Conservation (phyloP, 2,797 vertebrate species). For the Cossypha polioptera region DNA sequence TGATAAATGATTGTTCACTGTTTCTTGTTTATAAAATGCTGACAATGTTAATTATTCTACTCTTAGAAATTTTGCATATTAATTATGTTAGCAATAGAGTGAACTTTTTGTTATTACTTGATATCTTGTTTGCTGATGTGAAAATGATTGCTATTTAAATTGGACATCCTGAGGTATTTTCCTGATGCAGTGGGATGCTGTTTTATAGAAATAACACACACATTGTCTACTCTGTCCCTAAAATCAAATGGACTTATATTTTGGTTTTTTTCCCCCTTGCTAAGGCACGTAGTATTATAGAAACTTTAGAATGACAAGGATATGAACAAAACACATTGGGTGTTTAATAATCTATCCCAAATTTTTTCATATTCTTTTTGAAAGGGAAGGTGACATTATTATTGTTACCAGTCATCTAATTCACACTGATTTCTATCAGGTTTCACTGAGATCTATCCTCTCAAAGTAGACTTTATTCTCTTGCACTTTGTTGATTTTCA, state of each 20-base stretch:
- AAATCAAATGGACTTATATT: neutral
- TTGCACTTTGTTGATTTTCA: neutral
- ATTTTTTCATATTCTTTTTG: neutral
- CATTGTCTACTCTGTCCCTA: neutral
- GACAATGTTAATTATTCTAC: neutral
- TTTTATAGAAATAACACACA: neutral
- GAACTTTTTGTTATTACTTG: neutral
- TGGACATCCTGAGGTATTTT: neutral
- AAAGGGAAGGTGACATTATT: neutral
- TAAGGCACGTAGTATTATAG: neutral
- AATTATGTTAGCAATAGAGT: neutral
- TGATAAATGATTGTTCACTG: neutral
- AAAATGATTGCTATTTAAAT: neutral
- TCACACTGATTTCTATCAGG: neutral
- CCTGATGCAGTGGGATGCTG: neutral
- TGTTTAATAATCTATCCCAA: neutral
- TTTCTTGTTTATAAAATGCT: neutral
- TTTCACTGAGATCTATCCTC: neutral
- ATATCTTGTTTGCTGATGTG: neutral
- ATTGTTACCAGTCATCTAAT: neutral
- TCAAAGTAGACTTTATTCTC: neutral
- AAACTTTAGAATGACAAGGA: neutral
- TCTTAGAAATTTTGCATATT: neutral
- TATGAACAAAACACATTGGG: neutral
- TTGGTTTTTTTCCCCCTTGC: neutral